Evolutionary conservation across 2,797 vertebrate species (phyloP).

Genomic region (Gorsachius magnificus): DNA sequence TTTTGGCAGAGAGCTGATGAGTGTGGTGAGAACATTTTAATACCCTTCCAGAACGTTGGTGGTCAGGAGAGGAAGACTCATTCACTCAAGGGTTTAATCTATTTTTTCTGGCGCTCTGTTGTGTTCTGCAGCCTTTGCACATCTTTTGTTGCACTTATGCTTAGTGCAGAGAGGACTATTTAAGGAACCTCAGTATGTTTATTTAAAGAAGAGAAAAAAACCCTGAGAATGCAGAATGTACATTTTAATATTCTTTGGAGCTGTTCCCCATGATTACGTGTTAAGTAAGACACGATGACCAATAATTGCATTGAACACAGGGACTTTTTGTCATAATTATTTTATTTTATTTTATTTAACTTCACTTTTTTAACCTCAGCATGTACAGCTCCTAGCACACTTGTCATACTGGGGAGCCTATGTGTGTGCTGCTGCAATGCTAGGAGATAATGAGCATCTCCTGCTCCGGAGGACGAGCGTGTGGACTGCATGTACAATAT

Average conservation of each 20-base stretch:
- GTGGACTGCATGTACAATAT: neutral
- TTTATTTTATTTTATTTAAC: neutral
- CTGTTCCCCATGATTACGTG: neutral
- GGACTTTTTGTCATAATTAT: neutral
- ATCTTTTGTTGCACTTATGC: slow-evolving; percentile 15
- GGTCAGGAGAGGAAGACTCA: neutral
- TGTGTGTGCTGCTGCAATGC: neutral
- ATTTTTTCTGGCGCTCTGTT: neutral
- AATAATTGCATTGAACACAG: neutral
- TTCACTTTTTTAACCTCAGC: neutral
- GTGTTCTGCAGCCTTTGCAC: slow-evolving; percentile 37
- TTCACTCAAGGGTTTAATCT: neutral
- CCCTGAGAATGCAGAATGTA: neutral
- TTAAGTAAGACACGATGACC: neutral
- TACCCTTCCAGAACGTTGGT: neutral
- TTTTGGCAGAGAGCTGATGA: neutral
- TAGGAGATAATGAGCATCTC: neutral
- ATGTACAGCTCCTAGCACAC: neutral
- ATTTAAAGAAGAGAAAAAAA: neutral
- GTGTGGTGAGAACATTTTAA: neutral
- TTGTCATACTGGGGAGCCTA: neutral
- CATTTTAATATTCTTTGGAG: neutral
- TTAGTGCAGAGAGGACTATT: slow-evolving; percentile 28
- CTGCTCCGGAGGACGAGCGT: neutral
- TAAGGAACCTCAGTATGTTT: slow-evolving; percentile 12